Percentiles rank a stretch among this genome's conserved stretches.
Evolutionary conservation across 2,113 vertebrate species (phyloP).

Genomic region (Romanogobio albipinnatus): DNA sequence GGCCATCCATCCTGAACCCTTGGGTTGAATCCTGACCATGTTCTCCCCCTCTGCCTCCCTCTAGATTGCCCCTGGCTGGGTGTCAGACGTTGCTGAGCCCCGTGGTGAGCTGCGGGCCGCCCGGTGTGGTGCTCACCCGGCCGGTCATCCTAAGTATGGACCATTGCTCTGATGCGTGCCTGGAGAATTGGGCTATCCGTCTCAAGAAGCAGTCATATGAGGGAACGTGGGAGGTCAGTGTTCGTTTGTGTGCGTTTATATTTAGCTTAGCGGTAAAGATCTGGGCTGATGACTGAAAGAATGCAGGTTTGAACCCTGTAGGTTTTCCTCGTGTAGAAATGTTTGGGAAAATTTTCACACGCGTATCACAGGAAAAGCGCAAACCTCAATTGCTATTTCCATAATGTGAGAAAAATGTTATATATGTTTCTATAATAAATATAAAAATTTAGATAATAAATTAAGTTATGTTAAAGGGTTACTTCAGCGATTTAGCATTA

Average conservation of each 20-base stretch:
- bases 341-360: no score
- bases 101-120: conserved; percentile 97
- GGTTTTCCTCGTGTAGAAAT: no score
- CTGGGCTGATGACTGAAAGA: no score
- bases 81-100: conserved; percentile 97
- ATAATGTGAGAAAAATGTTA: no score
- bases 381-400: no score
- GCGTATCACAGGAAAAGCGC: no score
- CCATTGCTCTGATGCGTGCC: conserved; percentile 92
- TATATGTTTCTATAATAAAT: no score
- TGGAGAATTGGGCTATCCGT: conserved; percentile 94
- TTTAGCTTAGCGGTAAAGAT: no score
- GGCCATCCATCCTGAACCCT: background rate
- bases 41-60: conserved; percentile 36
- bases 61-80: conserved; percentile 92
- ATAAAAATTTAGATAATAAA: no score
- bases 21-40: background rate
- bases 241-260: background rate
- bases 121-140: conserved; percentile 92
- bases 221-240: conserved; percentile 95
- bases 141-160: conserved; percentile 96
- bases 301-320: no score
- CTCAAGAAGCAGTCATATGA: conserved; percentile 97
- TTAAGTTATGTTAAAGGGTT: no score
- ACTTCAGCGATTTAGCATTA: no score